These are phyloP conservation scores for Poecilia wingei DNA, from an alignment of 2,797 vertebrate species.

Conservation along the genomic window DNA sequence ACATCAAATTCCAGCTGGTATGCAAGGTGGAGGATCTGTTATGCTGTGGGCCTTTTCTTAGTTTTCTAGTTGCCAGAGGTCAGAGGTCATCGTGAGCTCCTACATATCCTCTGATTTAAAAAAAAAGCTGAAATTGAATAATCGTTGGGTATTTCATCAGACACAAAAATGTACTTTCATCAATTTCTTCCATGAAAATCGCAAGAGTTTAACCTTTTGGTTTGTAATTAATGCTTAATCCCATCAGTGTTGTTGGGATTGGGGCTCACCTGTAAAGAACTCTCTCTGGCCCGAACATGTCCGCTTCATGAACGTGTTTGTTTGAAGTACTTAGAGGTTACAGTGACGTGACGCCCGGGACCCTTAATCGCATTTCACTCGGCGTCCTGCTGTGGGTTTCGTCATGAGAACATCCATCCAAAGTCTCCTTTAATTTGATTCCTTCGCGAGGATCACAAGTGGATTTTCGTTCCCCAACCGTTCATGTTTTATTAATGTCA, in stretches of 20 bases:
- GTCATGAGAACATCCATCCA: conserved; percentile 42
- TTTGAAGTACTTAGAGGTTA: conserved; percentile 25
- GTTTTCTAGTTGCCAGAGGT: not conserved
- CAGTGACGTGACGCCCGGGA: conserved; percentile 35
- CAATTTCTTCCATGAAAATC: not conserved
- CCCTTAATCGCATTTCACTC: conserved; percentile 44
- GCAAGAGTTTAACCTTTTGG: not conserved
- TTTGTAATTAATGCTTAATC: not conserved
- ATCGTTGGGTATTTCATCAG: not conserved
- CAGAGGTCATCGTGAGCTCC: not conserved
- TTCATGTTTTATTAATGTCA: conserved; percentile 85
- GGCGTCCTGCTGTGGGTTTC: conserved; percentile 30
- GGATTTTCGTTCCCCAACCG: conserved; percentile 50
- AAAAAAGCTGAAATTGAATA: not conserved
- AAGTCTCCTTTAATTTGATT: conserved; percentile 62
- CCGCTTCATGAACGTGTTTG: conserved; percentile 20
- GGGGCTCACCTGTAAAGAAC: not conserved
- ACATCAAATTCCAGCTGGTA: not conserved
- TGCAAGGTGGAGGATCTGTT: not conserved
- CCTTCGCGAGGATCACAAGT: conserved; percentile 55
- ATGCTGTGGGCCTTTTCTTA: not conserved
- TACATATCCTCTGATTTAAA: not conserved
- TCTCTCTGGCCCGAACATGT: conserved; percentile 5
- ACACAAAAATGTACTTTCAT: not conserved
- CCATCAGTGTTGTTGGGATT: not conserved